Evolutionary conservation across 2,113 vertebrate genomes (phyloP).

Genomic region (Daboia siamensis): DNA sequence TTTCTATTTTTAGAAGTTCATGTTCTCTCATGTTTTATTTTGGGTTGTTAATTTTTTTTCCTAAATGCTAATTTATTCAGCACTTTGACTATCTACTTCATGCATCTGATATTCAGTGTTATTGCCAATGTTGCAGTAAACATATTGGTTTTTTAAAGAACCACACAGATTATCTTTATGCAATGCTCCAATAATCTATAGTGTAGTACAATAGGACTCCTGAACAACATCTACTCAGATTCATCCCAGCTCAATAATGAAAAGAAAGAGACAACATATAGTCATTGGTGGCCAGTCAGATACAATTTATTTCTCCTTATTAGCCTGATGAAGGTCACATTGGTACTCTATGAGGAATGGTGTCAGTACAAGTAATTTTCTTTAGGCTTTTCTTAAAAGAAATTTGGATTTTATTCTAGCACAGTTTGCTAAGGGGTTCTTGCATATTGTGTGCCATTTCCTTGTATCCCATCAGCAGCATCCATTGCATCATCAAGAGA

Average conservation of each 20-base stretch:
- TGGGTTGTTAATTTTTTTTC: not conserved
- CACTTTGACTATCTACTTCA: not conserved
- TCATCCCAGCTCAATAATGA: not conserved
- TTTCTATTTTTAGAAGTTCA: not conserved
- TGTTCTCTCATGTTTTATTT: not conserved
- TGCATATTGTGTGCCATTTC: not conserved
- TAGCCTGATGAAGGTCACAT: not conserved
- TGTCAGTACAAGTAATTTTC: constrained; percentile 8
- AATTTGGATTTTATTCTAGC: not conserved
- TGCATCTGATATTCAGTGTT: not conserved
- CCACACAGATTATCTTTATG: not conserved
- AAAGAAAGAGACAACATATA: not conserved
- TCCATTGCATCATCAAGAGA: not conserved
- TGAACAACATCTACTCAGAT: not conserved
- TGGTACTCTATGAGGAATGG: not conserved
- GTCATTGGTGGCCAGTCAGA: not conserved
- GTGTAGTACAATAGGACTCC: not conserved
- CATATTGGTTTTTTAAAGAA: not conserved
- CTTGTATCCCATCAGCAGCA: not conserved
- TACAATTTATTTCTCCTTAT: not conserved
- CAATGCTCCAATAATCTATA: not conserved
- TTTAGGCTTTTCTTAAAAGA: constrained; percentile 4
- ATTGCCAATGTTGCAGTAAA: not conserved
- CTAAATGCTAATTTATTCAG: not conserved
- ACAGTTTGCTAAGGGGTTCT: not conserved